Percentiles rank a stretch among this genome's conserved stretches.
Conservation (phyloP, 2,888 invertebrate genomes). For the Sicus ferrugineus region DNA sequence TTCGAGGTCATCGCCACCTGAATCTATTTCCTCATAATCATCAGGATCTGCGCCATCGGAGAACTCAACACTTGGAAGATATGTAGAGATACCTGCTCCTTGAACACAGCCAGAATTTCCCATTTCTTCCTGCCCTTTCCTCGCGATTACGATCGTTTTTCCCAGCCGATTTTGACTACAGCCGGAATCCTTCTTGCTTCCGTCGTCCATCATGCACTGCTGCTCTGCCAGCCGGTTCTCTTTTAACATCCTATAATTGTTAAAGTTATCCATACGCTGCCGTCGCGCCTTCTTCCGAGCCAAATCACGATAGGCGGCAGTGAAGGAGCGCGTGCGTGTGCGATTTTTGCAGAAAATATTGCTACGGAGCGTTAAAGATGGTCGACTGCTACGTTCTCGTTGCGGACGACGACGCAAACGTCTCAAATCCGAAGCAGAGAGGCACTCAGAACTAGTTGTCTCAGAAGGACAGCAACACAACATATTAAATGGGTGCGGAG, state of each 20-base stretch:
- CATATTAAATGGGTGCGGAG: background rate
- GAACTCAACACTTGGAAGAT: too few relatives aligned
- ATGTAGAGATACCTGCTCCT: too few relatives aligned
- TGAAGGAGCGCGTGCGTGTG: constrained; percentile 38
- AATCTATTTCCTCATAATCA: constrained; percentile 15
- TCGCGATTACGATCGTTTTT: constrained; percentile 34
- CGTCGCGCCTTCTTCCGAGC: constrained; percentile 45
- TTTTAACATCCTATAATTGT: constrained; percentile 39
- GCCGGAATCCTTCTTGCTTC: constrained; percentile 15
- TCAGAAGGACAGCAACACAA: background rate
- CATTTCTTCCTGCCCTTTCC: background rate
- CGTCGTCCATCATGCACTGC: background rate
- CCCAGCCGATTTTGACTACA: constrained; percentile 23
- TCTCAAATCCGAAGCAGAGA: constrained; percentile 4
- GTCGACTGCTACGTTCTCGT: constrained; percentile 38
- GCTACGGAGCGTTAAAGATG: constrained; percentile 48
- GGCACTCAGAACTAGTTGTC: constrained; percentile 38
- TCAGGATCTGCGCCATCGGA: background rate
- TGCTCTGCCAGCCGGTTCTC: background rate
- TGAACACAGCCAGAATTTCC: background rate
- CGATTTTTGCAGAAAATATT: constrained; percentile 49
- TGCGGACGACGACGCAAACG: constrained; percentile 38
- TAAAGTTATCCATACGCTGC: constrained; percentile 48
- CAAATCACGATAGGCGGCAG: constrained; percentile 40
- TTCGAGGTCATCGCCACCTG: constrained; percentile 1